These are phyloP conservation scores for Megaceryle torquata DNA, from an alignment of 2,113 vertebrate genomes.

Conservation along the genomic window DNA sequence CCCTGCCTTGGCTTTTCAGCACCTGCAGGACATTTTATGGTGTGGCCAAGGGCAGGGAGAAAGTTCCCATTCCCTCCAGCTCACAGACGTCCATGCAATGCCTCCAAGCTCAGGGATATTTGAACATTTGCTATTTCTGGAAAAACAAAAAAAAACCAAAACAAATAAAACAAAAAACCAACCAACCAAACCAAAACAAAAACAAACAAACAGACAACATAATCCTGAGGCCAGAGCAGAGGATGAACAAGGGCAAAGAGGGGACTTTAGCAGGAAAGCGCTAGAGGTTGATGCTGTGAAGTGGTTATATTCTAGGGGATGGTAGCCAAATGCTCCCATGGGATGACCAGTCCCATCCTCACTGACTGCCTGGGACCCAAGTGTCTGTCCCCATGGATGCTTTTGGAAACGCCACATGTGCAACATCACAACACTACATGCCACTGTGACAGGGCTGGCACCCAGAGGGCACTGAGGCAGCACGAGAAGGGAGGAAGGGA, in stretches of 20 bases:
- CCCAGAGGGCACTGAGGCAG: neutral
- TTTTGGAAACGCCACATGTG: neutral
- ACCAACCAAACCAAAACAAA: neutral
- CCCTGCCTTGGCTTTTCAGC: neutral
- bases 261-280: neutral
- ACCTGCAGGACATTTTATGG: neutral
- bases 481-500: neutral
- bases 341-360: neutral
- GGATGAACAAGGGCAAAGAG: neutral
- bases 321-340: neutral
- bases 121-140: neutral
- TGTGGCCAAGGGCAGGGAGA: neutral
- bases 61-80: neutral
- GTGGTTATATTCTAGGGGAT: neutral
- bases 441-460: neutral
- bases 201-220: neutral
- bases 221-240: neutral
- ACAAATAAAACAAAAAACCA: neutral
- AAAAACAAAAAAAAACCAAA: neutral
- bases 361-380: neutral
- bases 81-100: neutral
- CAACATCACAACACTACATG: fast-evolving
- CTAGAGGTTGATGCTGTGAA: neutral
- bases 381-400: neutral
- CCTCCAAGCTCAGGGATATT: neutral